Conservation (phyloP, 2,113 vertebrate genomes). For the Seriola rivoliana region DNA sequence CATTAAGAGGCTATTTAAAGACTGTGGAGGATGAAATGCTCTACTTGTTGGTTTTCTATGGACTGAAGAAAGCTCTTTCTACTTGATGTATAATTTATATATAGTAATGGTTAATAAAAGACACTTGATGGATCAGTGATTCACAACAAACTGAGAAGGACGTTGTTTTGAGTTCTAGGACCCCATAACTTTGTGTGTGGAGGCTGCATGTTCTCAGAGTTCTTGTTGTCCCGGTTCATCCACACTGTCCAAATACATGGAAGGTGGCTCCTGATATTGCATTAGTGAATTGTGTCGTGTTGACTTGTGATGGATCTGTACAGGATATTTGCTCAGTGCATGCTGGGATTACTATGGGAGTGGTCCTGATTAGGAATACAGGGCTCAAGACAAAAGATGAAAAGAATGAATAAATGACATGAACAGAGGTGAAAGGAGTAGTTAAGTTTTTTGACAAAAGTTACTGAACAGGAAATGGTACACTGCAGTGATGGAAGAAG, state of each 20-base stretch:
- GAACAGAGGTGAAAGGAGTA: background rate
- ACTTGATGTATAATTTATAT: constrained; percentile 33
- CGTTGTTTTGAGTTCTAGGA: background rate
- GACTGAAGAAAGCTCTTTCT: constrained; percentile 32
- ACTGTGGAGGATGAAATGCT: constrained; percentile 57
- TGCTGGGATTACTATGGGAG: background rate
- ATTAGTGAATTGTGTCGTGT: background rate
- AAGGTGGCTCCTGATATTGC: background rate
- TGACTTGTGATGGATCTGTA: background rate
- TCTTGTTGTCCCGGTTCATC: background rate
- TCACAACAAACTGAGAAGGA: constrained; percentile 9
- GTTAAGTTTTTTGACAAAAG: background rate
- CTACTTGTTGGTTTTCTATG: constrained; percentile 28
- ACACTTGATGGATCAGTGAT: background rate
- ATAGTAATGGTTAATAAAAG: constrained; percentile 6
- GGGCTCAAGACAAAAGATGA: background rate
- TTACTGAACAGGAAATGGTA: too few relatives aligned
- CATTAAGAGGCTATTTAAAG: constrained; percentile 65
- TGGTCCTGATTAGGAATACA: background rate
- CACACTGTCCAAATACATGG: background rate
- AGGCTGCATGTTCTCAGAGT: background rate
- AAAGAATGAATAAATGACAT: background rate
- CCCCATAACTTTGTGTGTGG: background rate
- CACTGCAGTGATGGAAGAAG: too few relatives aligned
- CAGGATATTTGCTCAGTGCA: background rate